Conservation (phyloP, 2,888 invertebrate species). For the Amiota communis region DNA sequence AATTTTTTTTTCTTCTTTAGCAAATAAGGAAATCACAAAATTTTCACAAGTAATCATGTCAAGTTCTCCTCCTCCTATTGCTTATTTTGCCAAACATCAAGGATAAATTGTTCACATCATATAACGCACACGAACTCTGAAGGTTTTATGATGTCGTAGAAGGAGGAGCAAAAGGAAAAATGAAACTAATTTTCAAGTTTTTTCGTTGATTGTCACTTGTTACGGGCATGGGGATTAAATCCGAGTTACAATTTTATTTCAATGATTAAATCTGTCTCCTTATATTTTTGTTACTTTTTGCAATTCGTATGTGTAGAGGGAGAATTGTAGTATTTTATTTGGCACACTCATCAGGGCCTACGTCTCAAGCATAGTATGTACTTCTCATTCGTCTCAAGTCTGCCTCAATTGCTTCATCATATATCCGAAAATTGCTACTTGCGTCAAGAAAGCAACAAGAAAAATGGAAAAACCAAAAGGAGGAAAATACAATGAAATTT, state of each 20-base stretch:
- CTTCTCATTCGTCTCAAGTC: constrained; percentile 10
- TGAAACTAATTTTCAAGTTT: background rate
- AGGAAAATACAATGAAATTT: constrained; percentile 34
- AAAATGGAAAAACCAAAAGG: constrained; percentile 23
- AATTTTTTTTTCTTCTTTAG: too few relatives aligned
- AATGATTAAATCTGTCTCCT: constrained; percentile 4
- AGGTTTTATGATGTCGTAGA: too few relatives aligned
- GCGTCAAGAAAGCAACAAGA: constrained; percentile 20
- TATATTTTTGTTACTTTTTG: background rate
- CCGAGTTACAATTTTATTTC: constrained; percentile 1
- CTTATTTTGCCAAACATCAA: too few relatives aligned
- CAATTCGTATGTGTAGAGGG: background rate
- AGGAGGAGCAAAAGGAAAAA: background rate
- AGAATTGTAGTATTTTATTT: too few relatives aligned
- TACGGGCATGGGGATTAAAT: background rate
- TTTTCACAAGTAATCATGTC: too few relatives aligned
- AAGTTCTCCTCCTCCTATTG: too few relatives aligned
- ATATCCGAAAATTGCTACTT: constrained; percentile 19
- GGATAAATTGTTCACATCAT: too few relatives aligned
- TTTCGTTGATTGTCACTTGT: background rate
- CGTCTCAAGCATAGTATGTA: too few relatives aligned
- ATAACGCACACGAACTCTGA: too few relatives aligned
- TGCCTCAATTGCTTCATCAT: constrained; percentile 21
- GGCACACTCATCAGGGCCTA: too few relatives aligned
- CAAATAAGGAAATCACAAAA: too few relatives aligned